A percentile compares a stretch with the other conserved stretches of the same genome.
phyloP scores from a whole-genome alignment of 2,888 invertebrate species.

The Pseudococcus viburni region DNA sequence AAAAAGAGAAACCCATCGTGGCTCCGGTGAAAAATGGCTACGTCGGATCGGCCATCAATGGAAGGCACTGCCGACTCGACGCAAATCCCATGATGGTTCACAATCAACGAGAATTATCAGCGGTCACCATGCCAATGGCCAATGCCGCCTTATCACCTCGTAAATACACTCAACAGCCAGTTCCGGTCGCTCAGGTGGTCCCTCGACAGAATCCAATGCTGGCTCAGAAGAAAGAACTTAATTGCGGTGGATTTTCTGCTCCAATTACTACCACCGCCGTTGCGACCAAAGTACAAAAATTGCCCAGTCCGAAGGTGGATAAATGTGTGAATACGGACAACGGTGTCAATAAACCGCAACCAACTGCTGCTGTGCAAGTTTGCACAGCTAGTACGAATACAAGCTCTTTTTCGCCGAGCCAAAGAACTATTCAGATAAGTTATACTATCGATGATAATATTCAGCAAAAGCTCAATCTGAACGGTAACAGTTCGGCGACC shows the following conservation, averaged over 20 bases:
- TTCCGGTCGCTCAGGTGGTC: conserved; percentile 1
- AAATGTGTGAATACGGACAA: conserved; percentile 31
- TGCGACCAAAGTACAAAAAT: background rate
- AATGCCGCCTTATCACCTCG: background rate
- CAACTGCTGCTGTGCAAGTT: background rate
- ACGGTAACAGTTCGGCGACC: background rate
- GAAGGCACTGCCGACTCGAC: background rate
- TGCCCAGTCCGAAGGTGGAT: background rate
- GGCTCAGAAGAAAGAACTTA: background rate
- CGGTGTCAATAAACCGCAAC: background rate
- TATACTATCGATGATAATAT: conserved; percentile 12
- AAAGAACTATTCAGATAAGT: conserved; percentile 24
- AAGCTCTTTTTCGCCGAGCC: background rate
- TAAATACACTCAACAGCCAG: background rate
- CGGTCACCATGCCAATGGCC: background rate
- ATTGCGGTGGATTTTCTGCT: background rate
- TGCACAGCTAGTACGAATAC: background rate
- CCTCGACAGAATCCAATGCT: background rate
- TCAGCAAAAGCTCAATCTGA: background rate
- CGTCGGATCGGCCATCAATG: background rate
- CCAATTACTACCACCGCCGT: background rate
- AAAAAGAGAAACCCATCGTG: background rate
- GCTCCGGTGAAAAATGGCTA: background rate
- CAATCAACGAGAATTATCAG: background rate
- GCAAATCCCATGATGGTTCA: background rate